Base-by-base conservation (phyloP, 2,888 invertebrate genomes). In the Yponomeuta malinellus region DNA sequence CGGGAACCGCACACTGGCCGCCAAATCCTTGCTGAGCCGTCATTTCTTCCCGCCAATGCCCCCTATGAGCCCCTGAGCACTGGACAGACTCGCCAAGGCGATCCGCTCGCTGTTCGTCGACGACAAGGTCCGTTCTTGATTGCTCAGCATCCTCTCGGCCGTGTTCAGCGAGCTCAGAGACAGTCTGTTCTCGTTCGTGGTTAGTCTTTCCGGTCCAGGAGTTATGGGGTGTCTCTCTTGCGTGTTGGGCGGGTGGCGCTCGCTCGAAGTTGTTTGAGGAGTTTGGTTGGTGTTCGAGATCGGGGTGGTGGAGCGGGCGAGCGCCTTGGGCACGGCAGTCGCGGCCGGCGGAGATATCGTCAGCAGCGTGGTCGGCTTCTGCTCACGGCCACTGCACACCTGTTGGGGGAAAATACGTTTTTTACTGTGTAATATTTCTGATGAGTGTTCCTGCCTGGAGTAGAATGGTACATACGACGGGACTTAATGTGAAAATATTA, bases 381-480 rank as follows among this genome's bases (percentile, higher is more conserved):
- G 88, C 67, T 93, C 93, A 23, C 92, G 83, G 2, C 92, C 93
- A 78, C 92, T 91, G 85, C 93, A 93, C 0, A 93, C 92, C 92
- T 93, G 82, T 9, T 31, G 1, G 52, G 52, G 52, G 15, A 59
- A 15, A 59, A 15, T 59, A 15, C 3, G 15, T 15, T 12, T 59
- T 15, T 59, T 59, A 59, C 3, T 59, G 8, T 43, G 33, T 33
- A 33, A 33, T 33, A 33, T 33, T 23, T 23, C 23, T 23, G 23
- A 23, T 23, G 23, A 43, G 9, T 43, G 43, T 8, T 43, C 43
- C 43, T 43, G 43, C 43, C 6, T 1, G 8, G 43, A 43, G 43
- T 43, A 1, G 43, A 33, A 33, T 5, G 33, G 0, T 33, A 4
- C 5, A 0, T 2, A 33, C 33, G 1, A 33, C 43, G 43, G 43